Base-by-base conservation (phyloP, 2,113 vertebrate genomes). In the Hylia prasina region DNA sequence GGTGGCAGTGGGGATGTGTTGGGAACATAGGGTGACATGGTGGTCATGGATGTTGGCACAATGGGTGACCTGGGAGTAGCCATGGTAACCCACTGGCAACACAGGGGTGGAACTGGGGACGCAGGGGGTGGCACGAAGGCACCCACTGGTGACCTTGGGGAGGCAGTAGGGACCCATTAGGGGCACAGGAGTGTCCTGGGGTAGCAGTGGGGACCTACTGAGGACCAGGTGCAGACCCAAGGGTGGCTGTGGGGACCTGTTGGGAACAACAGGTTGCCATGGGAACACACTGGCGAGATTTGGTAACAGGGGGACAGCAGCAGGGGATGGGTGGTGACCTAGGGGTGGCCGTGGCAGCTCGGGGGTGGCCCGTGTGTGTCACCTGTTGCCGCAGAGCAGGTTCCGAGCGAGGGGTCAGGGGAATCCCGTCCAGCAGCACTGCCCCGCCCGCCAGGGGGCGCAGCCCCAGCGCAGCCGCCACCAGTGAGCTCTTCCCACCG, bases 321-420 rank as follows among this genome's bases (percentile, higher is more conserved):
- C 4, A 6, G 28, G 30, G 30, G 12, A n/a, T 9, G 31, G 20
- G 14, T 2, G 25, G 51, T 21, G 35, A 37, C 37, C 13, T 9
- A 28, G 28, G 23, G 45, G 25, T 9, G 39, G 16, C 39, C 1
- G 16, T 31, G 31, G 21, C 0, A 1, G 25, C 8, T 39, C 11
- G 2, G 17, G 37, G n/a, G 15, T 28, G 39, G 22, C 70, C 50
- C 10, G 23, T 1, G 13, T 1, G 19, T 15, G 58, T 72, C 68
- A 80, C 76, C 86, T 88, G 42, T 8, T 22, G 17, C 10, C 76
- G 76, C 76, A 80, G 76, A 31, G 76, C 35, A 1, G 76, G 58
- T 35, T 56, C 75, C 4, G 48, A 23, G 4, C 0, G 11, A 5
- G 76, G 66, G 25, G 14, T 15, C 57, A 80, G 58, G 31, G 66